A percentile compares a stretch with the other conserved stretches of the same genome.
Evolutionary conservation across 2,113 vertebrate species (phyloP).

Genomic region (Bubo scandiacus): DNA sequence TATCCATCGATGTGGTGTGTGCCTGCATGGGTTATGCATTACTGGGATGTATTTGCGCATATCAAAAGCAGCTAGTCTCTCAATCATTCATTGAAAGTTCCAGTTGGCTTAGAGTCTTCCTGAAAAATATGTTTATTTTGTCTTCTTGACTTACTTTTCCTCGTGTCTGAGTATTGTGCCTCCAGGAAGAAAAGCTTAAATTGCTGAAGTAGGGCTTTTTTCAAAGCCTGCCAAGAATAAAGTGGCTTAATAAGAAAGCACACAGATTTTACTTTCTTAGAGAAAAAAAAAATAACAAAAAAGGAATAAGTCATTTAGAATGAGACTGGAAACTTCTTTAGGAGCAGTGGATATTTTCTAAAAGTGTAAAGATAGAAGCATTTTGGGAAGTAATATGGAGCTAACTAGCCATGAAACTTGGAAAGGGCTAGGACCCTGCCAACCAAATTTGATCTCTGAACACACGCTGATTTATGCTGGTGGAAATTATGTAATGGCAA

Average conservation of each 20-base stretch:
- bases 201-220: conserved; percentile 67
- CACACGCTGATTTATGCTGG: not conserved
- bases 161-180: conserved; percentile 79
- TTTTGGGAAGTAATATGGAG: not conserved
- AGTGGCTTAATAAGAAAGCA: conserved; percentile 72
- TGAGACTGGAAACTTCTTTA: conserved; percentile 29
- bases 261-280: conserved; percentile 53
- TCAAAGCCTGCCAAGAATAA: conserved; percentile 76
- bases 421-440: not conserved
- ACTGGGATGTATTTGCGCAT: conserved; percentile 16
- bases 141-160: conserved; percentile 78
- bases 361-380: not conserved
- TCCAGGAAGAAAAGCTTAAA: conserved; percentile 77
- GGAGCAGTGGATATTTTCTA: conserved; percentile 7
- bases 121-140: conserved; percentile 81
- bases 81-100: conserved; percentile 54
- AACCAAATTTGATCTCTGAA: not conserved
- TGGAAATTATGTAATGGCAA: not conserved
- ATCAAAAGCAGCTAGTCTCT: conserved; percentile 44
- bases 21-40: not conserved
- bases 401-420: not conserved
- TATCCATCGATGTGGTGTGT: not conserved
- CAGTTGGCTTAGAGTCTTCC: conserved; percentile 66
- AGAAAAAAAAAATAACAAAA: not conserved
- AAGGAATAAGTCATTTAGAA: not conserved